Conservation (phyloP, 1,140 invertebrate species). For the Asobara japonica region DNA sequence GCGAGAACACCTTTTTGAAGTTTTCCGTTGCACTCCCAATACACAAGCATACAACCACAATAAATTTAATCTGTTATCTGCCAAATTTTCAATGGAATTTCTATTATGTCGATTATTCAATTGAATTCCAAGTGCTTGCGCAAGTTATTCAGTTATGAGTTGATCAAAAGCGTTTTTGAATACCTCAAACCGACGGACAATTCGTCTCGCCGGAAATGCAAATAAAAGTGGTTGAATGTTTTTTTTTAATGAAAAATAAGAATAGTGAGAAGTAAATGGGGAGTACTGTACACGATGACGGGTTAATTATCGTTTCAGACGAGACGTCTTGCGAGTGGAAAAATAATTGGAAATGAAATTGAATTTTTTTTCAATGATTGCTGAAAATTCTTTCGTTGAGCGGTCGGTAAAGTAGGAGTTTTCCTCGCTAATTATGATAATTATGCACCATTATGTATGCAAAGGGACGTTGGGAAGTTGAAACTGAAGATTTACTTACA, state of each 20-base stretch:
- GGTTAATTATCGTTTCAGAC: neutral
- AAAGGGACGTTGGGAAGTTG: neutral
- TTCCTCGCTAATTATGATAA: too few species aligned
- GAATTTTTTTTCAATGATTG: too few species aligned
- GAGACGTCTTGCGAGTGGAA: neutral
- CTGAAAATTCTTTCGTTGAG: too few species aligned
- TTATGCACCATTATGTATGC: neutral
- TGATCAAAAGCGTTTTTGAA: neutral
- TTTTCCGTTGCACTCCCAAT: too few species aligned
- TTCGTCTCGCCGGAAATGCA: neutral
- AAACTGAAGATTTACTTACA: too few species aligned
- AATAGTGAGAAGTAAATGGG: neutral
- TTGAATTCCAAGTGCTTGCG: neutral
- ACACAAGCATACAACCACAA: neutral
- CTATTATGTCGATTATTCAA: neutral
- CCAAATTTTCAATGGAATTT: neutral
- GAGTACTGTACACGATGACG: neutral
- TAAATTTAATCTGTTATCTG: neutral
- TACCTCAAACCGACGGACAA: neutral
- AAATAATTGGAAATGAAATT: neutral
- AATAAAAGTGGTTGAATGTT: neutral
- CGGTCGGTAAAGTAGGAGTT: too few species aligned
- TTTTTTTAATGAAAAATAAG: neutral
- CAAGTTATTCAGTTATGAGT: neutral
- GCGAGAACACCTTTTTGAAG: too few species aligned